These are phyloP conservation scores for Pantherophis guttatus DNA, from an alignment of 2,113 vertebrate species.

Conservation along the genomic window DNA sequence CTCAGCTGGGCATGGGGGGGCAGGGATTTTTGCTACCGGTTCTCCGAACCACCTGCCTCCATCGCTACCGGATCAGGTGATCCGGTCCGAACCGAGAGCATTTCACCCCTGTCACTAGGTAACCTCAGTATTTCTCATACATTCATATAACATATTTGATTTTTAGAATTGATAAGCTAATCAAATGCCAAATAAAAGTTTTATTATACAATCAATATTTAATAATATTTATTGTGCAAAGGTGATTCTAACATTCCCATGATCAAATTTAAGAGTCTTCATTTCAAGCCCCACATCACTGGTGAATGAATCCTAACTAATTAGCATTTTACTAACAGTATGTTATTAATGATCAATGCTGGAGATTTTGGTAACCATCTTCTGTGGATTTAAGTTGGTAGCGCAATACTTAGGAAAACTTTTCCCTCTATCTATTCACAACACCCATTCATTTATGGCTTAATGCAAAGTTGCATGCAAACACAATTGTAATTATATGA, in stretches of 20 bases:
- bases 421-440: neutral
- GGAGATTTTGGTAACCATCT: neutral
- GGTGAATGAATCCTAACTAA: neutral
- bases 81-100: too few relatives aligned
- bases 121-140: neutral
- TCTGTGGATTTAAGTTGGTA: neutral
- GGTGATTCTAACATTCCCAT: neutral
- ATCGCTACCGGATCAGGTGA: too few relatives aligned
- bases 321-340: neutral
- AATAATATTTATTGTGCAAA: neutral
- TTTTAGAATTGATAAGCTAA: neutral
- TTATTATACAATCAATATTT: neutral
- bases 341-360: neutral
- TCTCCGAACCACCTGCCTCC: too few relatives aligned
- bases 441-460: neutral
- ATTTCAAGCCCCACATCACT: neutral
- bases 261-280: neutral
- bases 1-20: too few relatives aligned
- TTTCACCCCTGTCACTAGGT: neutral
- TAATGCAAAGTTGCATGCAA: neutral
- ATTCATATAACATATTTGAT: neutral
- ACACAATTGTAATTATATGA: neutral
- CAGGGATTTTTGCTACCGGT: too few relatives aligned
- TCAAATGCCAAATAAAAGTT: neutral
- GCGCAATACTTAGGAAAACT: neutral